Conservation (phyloP, 2,113 vertebrate genomes). For the Sula dactylatra region DNA sequence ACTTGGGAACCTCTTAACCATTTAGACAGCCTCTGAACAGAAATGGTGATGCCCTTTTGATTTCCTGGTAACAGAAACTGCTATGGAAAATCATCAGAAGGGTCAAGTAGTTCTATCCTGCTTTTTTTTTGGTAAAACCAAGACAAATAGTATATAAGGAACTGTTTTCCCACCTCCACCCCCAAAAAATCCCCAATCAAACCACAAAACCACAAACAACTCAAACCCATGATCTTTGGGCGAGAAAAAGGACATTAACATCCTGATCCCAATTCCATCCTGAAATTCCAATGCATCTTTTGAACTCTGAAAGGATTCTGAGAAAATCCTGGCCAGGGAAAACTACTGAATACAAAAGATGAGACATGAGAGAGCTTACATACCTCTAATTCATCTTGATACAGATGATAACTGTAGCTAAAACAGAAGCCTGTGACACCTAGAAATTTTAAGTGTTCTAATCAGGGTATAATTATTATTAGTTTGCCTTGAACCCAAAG, state of each 20-base stretch:
- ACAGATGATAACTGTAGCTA: neutral
- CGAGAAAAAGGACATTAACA: neutral
- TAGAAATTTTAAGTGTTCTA: neutral
- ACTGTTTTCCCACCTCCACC: neutral
- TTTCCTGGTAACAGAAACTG: neutral
- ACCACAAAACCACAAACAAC: neutral
- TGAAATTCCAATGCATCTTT: neutral
- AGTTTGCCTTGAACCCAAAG: neutral
- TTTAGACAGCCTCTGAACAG: neutral
- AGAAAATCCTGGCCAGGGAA: neutral
- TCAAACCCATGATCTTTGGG: neutral
- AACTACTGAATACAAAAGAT: neutral
- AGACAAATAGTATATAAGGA: neutral
- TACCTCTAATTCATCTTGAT: neutral
- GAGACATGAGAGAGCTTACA: neutral
- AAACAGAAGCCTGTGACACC: neutral
- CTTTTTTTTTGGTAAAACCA: neutral
- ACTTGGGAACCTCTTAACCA: neutral
- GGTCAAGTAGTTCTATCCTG: neutral
- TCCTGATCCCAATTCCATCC: neutral
- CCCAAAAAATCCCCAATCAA: neutral
- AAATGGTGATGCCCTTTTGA: neutral
- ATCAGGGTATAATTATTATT: neutral
- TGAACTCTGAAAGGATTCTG: neutral
- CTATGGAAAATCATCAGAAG: neutral